Evolutionary conservation across 2,888 invertebrate genomes (phyloP).

Genomic region (Lepidocyrtoides sp.): DNA sequence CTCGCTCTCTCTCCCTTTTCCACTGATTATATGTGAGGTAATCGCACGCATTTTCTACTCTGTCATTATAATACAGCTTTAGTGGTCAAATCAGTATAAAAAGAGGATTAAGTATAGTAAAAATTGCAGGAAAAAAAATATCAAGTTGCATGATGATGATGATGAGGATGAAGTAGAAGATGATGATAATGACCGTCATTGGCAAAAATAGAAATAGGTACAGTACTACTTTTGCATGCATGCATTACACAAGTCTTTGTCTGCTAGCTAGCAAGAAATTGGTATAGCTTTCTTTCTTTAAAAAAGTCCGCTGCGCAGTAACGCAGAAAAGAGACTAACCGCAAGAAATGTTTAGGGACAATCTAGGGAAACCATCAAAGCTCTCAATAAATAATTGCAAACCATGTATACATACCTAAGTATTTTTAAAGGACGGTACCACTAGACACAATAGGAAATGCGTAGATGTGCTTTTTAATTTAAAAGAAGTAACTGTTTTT

Average conservation of each 20-base stretch:
- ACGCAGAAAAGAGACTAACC: constrained; percentile 52
- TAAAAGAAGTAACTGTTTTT: background rate
- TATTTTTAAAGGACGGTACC: background rate
- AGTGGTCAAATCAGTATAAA: constrained; percentile 66
- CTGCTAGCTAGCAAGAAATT: background rate
- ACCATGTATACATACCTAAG: background rate
- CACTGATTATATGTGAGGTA: constrained; percentile 26
- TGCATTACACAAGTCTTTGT: background rate
- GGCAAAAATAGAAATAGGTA: background rate
- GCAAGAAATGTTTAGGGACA: constrained; percentile 3
- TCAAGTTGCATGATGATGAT: constrained; percentile 41
- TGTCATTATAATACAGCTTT: constrained; percentile 43
- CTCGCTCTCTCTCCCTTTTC: background rate
- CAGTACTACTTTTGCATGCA: background rate
- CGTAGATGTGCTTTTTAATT: background rate
- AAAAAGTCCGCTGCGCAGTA: constrained; percentile 8
- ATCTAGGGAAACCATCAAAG: constrained; percentile 14
- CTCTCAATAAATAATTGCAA: constrained; percentile 29
- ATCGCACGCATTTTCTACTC: constrained; percentile 49
- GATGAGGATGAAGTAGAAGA: background rate
- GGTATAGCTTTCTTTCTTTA: background rate
- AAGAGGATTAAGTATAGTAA: constrained; percentile 1
- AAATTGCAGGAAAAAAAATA: background rate
- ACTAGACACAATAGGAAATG: background rate
- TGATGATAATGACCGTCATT: constrained; percentile 27